A percentile compares a stretch with the other conserved stretches of the same genome.
phyloP scores from a whole-genome alignment of 2,113 vertebrate species.

The Bubo scandiacus region DNA sequence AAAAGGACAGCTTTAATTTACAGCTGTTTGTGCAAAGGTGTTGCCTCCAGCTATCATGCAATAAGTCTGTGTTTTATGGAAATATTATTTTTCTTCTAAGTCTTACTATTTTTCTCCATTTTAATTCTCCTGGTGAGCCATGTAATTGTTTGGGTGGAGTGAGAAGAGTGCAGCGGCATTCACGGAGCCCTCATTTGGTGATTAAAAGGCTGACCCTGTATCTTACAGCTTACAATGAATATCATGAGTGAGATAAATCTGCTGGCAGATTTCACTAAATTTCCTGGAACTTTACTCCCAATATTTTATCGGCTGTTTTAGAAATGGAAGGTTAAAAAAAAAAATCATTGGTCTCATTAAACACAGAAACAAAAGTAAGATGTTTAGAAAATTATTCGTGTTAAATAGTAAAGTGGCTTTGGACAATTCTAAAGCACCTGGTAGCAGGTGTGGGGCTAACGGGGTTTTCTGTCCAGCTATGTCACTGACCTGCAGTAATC shows the following conservation, averaged over 20 bases:
- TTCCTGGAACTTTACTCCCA: not conserved
- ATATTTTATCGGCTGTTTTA: not conserved
- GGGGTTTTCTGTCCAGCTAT: conserved; percentile 7
- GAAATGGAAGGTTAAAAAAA: not conserved
- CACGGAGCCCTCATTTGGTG: not conserved
- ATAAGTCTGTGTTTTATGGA: conserved; percentile 71
- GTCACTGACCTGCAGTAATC: conserved; percentile 31
- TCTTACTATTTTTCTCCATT: conserved; percentile 48
- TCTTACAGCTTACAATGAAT: not conserved
- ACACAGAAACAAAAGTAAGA: not conserved
- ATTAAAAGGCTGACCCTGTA: conserved; percentile 4
- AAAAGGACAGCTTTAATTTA: conserved; percentile 61
- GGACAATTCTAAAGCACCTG: conserved; percentile 22
- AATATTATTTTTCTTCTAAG: conserved; percentile 41
- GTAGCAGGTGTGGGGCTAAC: not conserved
- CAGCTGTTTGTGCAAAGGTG: conserved; percentile 59
- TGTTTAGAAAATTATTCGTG: not conserved
- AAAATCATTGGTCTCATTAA: not conserved
- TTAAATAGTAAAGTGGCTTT: not conserved
- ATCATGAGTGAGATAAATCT: conserved; percentile 43
- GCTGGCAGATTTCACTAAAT: conserved; percentile 56
- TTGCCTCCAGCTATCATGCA: conserved; percentile 72
- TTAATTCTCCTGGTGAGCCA: conserved; percentile 47
- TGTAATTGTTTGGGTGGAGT: conserved; percentile 56
- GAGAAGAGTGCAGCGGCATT: conserved; percentile 14